Evolutionary conservation across 1,140 invertebrate genomes (phyloP), one percentile per base, ranked within the genome.

Genomic region (Uloborus diversus): DNA sequence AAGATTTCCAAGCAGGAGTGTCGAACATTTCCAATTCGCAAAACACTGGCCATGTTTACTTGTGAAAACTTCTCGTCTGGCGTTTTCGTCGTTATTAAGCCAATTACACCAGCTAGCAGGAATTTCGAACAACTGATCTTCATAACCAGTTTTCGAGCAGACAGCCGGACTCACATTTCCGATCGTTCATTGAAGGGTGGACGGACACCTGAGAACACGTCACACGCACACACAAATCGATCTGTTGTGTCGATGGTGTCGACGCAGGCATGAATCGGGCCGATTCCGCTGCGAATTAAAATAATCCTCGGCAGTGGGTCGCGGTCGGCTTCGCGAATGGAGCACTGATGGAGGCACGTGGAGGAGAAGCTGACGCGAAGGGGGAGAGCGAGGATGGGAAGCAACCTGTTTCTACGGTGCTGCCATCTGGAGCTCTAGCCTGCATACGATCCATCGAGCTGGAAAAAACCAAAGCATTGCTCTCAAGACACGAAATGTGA

Each of bases 361-460:
- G 56, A 59, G 25, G 56, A 59, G 23, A 5, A 59, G 25, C 11
- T 28, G 30, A 4, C 14, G 13, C 5, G 20, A 13, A 17, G 5
- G 56, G 25, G 56, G 25, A 3, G 30, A 59, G 56, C 13, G 27
- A 17, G n/a, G 4, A 53, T 4, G 30, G 56, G 56, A 27, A 27
- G 27, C 56, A 59, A 59, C 56, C 56, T 27, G 56, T 59, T 59
- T 59, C 56, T 23, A 25, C 9, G 17, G 17, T 28, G 23, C 14
- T 23, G 56, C 20, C 56, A 59, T 59, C 56, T 59, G 56, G 27
- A n/a, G n/a, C n/a, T n/a, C n/a, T n/a, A n/a, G n/a, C n/a, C n/a
- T n/a, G n/a, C n/a, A n/a, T n/a, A n/a, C n/a, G n/a, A n/a, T n/a
- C n/a, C n/a, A n/a, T n/a, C n/a, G n/a, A n/a, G n/a, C n/a, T n/a